Evolutionary conservation across 2,888 invertebrate species (phyloP).

Genomic region (Encarsia formosa): DNA sequence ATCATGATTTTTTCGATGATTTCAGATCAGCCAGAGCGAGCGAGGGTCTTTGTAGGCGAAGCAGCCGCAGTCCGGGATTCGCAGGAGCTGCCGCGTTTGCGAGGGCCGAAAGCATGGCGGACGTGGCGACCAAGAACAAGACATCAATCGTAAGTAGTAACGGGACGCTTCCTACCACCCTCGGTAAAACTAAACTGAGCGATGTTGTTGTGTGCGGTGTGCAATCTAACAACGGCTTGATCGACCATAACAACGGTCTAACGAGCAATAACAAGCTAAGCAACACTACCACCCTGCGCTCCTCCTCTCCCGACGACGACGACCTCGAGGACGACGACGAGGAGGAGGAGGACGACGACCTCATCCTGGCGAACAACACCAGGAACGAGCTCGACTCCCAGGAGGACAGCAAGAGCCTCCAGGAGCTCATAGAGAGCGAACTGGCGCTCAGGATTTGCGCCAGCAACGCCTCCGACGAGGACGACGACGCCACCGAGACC

Average conservation of each 20-base stretch:
- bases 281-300: constrained; percentile 13
- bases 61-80: background rate
- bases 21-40: no score
- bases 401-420: constrained; percentile 47
- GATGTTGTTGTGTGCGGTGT: constrained; percentile 45
- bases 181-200: constrained; percentile 33
- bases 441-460: constrained; percentile 43
- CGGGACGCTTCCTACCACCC: constrained; percentile 24
- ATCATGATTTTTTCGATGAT: no score
- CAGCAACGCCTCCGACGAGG: constrained; percentile 27
- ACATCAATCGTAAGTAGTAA: constrained; percentile 49
- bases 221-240: constrained; percentile 51
- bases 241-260: constrained; percentile 45
- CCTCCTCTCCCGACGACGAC: constrained; percentile 34
- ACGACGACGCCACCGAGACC: constrained; percentile 22
- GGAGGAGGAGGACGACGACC: constrained; percentile 43
- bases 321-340: constrained; percentile 43
- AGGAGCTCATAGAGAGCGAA: constrained; percentile 48
- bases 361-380: constrained; percentile 42
- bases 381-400: constrained; percentile 42
- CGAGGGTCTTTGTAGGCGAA: no score
- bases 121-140: constrained; percentile 49
- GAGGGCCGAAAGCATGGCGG: constrained; percentile 40
- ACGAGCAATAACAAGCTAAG: constrained; percentile 45
- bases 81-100: background rate